Evolutionary conservation across 2,888 invertebrate species (phyloP), one percentile per base, ranked within the genome.

Genomic region (Aethes cnicana): DNA sequence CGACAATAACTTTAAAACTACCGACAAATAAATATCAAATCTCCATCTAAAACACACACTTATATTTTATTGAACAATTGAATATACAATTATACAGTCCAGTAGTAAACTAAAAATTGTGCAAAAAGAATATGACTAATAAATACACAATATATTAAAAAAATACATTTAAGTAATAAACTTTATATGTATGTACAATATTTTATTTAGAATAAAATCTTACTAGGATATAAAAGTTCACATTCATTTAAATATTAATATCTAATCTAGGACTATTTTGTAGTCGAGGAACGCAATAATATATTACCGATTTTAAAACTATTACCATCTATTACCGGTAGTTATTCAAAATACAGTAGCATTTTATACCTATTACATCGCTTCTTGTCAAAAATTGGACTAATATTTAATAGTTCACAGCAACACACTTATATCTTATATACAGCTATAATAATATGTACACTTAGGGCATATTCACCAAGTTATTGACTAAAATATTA

Each of bases 161-260:
- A 32, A 28, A 39, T 55, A 55, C 32, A 39, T 33, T 37, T 35
- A 52, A 53, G 46, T 54, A 54, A 47, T 54, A 55, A 25, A 44
- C 44, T 41, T 53, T 12, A 3, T 21, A 43, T 43, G 35, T 55
- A 55, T 55, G 20, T 55, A 55, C 54, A 53, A 41, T 53, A 53
- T 54, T 55, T 6, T 9, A 23, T 41, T 47, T 47, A 6, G 37
- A 55, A 46, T 26, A 33, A 53, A 54, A 26, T 30, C 33, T 33
- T 17, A 14, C 39, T 47, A 47, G 30, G 28, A 42, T 49, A 47
- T 30, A 48, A 47, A 41, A 53, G 35, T 9, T 17, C n/a, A 50
- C 49, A 36, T 36, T 36, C 14, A 49, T 14, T 36, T 28, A 16
- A 42, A 18, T 35, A 43, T 42, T 11, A 30, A 30, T 18, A 21